Evolutionary conservation across 1,140 invertebrate genomes (phyloP), one percentile per base, ranked within the genome.

Genomic region (Gryllus bimaculatus): DNA sequence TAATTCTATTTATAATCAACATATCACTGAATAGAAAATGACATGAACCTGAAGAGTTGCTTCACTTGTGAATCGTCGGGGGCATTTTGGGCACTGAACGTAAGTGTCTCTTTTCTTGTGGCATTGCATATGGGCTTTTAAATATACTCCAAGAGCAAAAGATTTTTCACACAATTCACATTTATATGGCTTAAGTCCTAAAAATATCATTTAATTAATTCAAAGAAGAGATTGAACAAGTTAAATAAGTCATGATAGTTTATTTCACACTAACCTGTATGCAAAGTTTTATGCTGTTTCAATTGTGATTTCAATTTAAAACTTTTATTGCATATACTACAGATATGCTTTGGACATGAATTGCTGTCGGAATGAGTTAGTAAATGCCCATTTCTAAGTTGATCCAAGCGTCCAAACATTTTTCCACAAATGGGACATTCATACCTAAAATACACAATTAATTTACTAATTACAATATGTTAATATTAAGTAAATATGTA

Each of bases 351-450:
- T 10, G 10, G 21, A n/a, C 20, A 18, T 13, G n/a, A 48, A 10
- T 48, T 74, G 15, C 8, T 10, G 15, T 26, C 20, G 8, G 21
- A 21, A 49, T 79, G 78, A 8, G 26, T 47, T 12, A 18, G 66
- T 73, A 79, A 74, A 26, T 79, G 78, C 12, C 47, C 78, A 0
- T 48, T n/a, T 10, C 54, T 74, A 26, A 79, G 48, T 26, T 75
- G 78, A 20, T 79, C 78, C 26, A 79, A 26, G 18, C 78, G 73
- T 10, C 73, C 47, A 54, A 79, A 79, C 4, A 74, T 74, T 21
- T 79, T 79, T 18, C 49, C 73, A 74, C 78, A 79, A n/a, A 79
- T 79, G 13, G 78, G 78, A 26, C 78, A 79, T 39, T 54, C 20
- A 49, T 76, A 54, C 49, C 78, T 79, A 73, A 20, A 49, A 66